These are phyloP conservation scores for Thelaira solivaga DNA, from an alignment of 2,888 invertebrate species.

Conservation along the genomic window DNA sequence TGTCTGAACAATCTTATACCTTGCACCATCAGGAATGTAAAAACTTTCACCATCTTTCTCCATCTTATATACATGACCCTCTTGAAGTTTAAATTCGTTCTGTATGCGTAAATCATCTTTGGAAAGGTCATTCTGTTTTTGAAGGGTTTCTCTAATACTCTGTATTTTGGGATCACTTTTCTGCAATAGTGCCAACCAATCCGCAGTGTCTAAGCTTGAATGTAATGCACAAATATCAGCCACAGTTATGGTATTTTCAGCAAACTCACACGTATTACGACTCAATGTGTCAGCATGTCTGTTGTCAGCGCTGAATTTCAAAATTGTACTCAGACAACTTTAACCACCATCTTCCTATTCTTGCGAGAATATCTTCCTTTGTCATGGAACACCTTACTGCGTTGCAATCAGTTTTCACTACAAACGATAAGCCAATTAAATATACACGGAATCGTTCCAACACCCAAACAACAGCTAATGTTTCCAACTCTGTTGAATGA, in stretches of 20 bases:
- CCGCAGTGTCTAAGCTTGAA: neutral
- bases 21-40: neutral
- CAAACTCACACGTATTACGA: neutral
- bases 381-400: neutral
- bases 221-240: conserved; percentile 4
- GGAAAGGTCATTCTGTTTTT: neutral
- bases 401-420: neutral
- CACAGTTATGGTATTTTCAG: conserved; percentile 6
- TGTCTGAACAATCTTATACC: neutral
- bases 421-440: conserved; percentile 28
- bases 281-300: conserved; percentile 1
- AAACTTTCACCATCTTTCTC: too few relatives aligned
- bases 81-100: neutral
- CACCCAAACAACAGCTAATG: conserved; percentile 37
- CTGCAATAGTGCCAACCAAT: conserved; percentile 10
- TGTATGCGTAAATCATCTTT: neutral
- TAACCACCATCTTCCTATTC: neutral
- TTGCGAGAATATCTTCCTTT: neutral
- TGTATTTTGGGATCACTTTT: neutral
- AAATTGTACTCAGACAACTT: neutral
- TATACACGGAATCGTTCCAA: conserved; percentile 28
- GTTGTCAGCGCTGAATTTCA: neutral
- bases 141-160: neutral
- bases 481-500: conserved; percentile 37
- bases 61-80: neutral